phyloP scores from a whole-genome alignment of 2,888 invertebrate genomes.

The Cryptops parisi region DNA sequence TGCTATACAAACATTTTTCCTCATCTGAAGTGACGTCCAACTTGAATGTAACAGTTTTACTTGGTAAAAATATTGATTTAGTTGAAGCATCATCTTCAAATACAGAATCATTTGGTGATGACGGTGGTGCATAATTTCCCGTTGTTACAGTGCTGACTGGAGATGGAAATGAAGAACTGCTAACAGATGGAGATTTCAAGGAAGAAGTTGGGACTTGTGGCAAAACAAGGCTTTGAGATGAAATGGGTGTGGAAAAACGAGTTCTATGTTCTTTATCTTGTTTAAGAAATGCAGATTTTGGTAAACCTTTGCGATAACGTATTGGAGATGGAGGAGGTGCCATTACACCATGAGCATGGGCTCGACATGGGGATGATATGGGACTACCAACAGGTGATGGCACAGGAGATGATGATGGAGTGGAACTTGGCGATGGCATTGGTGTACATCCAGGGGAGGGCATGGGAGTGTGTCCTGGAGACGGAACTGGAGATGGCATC shows the following conservation, averaged over 20 bases:
- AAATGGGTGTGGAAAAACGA: too few relatives aligned
- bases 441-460: constrained; percentile 7
- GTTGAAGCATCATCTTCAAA: background rate
- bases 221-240: too few relatives aligned
- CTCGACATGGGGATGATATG: background rate
- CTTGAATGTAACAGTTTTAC: background rate
- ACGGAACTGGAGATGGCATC: constrained; percentile 9
- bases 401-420: background rate
- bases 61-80: too few relatives aligned
- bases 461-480: constrained; percentile 7
- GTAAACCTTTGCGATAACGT: background rate
- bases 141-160: background rate
- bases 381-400: constrained; percentile 4
- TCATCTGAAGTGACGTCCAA: background rate
- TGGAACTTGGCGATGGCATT: background rate
- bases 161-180: too few relatives aligned
- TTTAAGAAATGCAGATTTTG: too few relatives aligned
- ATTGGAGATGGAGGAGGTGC: constrained; percentile 1
- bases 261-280: too few relatives aligned
- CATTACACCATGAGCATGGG: background rate
- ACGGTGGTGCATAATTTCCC: background rate
- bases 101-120: background rate
- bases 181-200: too few relatives aligned
- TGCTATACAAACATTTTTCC: background rate
- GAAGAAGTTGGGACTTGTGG: too few relatives aligned